Evolutionary conservation across 2,888 invertebrate species (phyloP).

Genomic region (Cynaeus angustus): DNA sequence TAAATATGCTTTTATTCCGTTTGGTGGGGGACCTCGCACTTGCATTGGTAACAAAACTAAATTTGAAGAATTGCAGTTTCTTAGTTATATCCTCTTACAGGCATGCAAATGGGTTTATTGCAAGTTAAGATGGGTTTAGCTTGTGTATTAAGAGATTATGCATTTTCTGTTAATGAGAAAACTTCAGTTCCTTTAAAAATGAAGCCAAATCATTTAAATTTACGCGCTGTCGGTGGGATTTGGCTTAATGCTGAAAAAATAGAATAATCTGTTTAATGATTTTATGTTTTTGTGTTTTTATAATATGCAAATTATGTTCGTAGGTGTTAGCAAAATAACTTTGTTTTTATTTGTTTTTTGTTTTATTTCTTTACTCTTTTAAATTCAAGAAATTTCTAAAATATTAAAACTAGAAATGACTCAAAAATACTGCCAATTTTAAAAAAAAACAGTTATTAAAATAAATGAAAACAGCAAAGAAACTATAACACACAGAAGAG

Average conservation of each 20-base stretch:
- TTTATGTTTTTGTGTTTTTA: background rate
- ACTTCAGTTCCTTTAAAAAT: background rate
- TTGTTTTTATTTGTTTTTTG: too few relatives aligned
- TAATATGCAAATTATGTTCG: too few relatives aligned
- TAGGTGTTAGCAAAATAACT: too few relatives aligned
- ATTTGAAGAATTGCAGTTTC: too few relatives aligned
- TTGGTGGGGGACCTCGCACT: background rate
- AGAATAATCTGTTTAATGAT: background rate
- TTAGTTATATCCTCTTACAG: too few relatives aligned
- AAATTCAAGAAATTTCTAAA: too few relatives aligned
- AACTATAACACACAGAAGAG: too few relatives aligned
- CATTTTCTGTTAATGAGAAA: background rate
- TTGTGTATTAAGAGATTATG: background rate
- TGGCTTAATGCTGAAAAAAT: conserved; percentile 12
- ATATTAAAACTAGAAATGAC: too few relatives aligned
- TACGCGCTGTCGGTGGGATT: conserved; percentile 52
- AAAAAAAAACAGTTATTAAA: too few relatives aligned
- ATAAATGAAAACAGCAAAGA: too few relatives aligned
- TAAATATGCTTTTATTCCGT: background rate
- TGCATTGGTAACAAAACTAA: conserved; percentile 1
- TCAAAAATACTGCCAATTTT: too few relatives aligned
- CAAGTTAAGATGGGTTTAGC: background rate
- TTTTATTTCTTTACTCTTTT: too few relatives aligned
- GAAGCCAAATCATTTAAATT: background rate
- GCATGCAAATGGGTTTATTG: background rate